Evolutionary conservation across 2,797 vertebrate species (phyloP).

Genomic region (Sebastes ruberrimus): DNA sequence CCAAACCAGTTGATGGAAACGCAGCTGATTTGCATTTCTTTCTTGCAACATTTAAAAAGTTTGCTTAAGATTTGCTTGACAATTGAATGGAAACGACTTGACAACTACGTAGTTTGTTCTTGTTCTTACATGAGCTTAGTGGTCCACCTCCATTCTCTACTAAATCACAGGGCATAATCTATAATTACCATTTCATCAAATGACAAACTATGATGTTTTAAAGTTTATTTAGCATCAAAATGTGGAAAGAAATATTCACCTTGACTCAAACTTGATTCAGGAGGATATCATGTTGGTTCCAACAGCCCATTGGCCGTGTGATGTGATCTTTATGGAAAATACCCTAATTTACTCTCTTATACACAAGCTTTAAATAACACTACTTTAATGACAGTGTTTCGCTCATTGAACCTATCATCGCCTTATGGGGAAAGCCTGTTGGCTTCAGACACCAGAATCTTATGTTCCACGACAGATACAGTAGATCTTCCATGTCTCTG

Average conservation of each 20-base stretch:
- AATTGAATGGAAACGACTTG: not conserved
- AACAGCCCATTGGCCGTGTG: not conserved
- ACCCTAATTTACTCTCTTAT: not conserved
- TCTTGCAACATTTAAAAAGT: not conserved
- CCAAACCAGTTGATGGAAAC: not conserved
- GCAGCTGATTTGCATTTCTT: not conserved
- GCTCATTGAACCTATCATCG: not conserved
- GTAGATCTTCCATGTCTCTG: slow-evolving; percentile 21
- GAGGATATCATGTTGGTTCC: not conserved
- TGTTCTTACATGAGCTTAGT: not conserved
- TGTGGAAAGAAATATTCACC: not conserved
- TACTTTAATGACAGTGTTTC: slow-evolving; percentile 2
- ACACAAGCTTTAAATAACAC: not conserved
- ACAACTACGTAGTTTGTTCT: not conserved
- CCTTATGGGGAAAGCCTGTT: not conserved
- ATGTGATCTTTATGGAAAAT: not conserved
- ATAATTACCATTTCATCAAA: not conserved
- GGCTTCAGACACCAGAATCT: not conserved
- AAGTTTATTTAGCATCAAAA: not conserved
- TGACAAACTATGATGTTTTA: not conserved
- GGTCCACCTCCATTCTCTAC: not conserved
- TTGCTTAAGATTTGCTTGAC: not conserved
- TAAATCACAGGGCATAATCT: not conserved
- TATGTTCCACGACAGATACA: not conserved
- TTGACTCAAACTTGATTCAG: not conserved